phyloP scores from a whole-genome alignment of 2,888 invertebrate species.

The Phanerotoma sp. region DNA sequence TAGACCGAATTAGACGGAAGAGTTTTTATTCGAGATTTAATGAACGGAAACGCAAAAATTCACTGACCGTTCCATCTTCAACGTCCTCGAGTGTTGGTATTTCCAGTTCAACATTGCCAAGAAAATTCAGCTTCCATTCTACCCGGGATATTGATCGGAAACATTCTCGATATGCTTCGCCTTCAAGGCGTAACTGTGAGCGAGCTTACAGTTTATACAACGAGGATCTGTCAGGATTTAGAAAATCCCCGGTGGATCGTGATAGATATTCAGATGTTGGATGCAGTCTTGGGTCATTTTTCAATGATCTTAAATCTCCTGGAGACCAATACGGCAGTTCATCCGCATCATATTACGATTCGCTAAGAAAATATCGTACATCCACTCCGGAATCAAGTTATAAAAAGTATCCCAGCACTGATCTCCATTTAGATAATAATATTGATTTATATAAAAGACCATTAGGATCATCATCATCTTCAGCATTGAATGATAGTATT shows the following conservation, averaged over 20 bases:
- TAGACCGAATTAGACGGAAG: conserved; percentile 83
- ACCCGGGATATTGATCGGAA: conserved; percentile 36
- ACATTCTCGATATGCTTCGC: conserved; percentile 26
- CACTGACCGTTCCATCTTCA: conserved; percentile 63
- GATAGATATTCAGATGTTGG: conserved; percentile 42
- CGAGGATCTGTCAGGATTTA: conserved; percentile 37
- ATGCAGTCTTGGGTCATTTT: conserved; percentile 21
- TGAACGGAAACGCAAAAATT: conserved; percentile 76
- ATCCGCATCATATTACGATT: conserved; percentile 43
- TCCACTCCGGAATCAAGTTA: conserved; percentile 42
- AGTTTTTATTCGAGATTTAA: conserved; percentile 90
- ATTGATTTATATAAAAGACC: conserved; percentile 36
- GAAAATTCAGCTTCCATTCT: conserved; percentile 55
- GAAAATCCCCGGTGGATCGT: conserved; percentile 44
- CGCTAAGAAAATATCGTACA: conserved; percentile 43
- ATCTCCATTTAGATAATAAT: conserved; percentile 41
- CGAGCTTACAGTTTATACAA: conserved; percentile 42
- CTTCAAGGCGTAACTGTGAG: conserved; percentile 37
- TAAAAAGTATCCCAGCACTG: conserved; percentile 45
- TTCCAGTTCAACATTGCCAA: conserved; percentile 53
- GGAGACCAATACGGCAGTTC: conserved; percentile 35
- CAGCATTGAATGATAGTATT: conserved; percentile 29
- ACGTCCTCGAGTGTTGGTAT: conserved; percentile 49
- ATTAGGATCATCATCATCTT: conserved; percentile 31
- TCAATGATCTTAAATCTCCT: conserved; percentile 41